Percentiles rank a stretch among this genome's conserved stretches.
Evolutionary conservation across 1,140 invertebrate species (phyloP).

Genomic region (Eurosta solidaginis): DNA sequence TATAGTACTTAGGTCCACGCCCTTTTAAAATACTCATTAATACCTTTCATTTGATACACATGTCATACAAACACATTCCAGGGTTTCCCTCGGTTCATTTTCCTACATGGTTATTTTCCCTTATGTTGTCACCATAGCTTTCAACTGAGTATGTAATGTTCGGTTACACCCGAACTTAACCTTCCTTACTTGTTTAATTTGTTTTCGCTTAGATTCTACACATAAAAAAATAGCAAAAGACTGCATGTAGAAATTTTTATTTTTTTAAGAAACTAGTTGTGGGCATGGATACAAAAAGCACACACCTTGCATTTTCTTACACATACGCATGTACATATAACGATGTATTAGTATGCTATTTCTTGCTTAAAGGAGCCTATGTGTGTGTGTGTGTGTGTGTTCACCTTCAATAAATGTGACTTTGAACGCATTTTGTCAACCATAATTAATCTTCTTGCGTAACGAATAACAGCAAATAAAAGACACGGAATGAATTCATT

Average conservation of each 20-base stretch:
- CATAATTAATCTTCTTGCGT: slow-evolving; percentile 54
- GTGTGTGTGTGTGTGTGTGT: slow-evolving; percentile 42
- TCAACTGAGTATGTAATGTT: no score
- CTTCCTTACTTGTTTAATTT: no score
- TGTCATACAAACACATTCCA: no score
- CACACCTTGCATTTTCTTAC: not conserved
- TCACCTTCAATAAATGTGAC: slow-evolving; percentile 54
- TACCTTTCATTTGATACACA: no score
- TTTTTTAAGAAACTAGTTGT: not conserved
- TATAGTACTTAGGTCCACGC: no score
- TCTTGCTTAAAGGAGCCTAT: slow-evolving; percentile 44
- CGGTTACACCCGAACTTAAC: no score
- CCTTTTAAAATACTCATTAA: no score
- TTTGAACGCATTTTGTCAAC: slow-evolving; percentile 56
- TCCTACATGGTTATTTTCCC: no score
- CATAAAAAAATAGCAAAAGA: not conserved
- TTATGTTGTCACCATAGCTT: no score
- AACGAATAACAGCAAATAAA: not conserved
- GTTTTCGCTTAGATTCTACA: not conserved
- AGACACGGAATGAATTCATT: not conserved
- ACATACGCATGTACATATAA: not conserved
- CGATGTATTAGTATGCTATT: slow-evolving; percentile 46
- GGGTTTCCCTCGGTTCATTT: no score
- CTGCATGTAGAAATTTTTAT: not conserved
- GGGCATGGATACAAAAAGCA: not conserved